Evolutionary conservation across 2,113 vertebrate genomes (phyloP), one percentile per base, ranked within the genome.

Genomic region (Chlamydotis undulata): DNA sequence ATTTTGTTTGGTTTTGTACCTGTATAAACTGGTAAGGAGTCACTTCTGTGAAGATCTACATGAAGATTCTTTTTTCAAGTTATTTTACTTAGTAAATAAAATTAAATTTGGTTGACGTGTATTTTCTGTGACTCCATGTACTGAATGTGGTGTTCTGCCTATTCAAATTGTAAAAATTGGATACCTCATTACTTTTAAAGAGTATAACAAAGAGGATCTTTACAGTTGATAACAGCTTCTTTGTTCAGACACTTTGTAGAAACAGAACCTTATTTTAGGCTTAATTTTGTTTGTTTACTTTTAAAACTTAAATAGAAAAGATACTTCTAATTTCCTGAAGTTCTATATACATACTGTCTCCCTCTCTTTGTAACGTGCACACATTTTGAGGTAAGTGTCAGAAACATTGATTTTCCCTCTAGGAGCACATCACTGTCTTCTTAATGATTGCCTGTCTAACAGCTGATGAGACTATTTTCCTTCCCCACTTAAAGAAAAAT

Each of bases 371-470:
- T 81, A 92, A 74, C 71, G 71, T 45, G 76, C 71, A 86, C 56
- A 50, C 43, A 41, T 90, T 83, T 81, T 0, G 3, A 92, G 75
- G 70, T 85, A 94, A 90, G 64, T 83, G 39, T 95, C 69, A 90
- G 60, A 68, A 14, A 60, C 65, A 92, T 89, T 87, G 93, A 90
- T 93, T 95, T 96, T 86, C 35, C 76, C 65, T 84, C 35, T 76
- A 93, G 90, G 39, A 92, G 56, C 39, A 60, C 60, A 86, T 95
- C 56, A 28, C 92, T 94, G 33, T 84, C 73, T 83, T 91, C 83
- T 87, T 90, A 95, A 84, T 73, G 60, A 87, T 61, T 95, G 73
- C 60, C 43, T 92, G 29, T 59, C 73, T 93, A 73, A 79, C 43
- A 95, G 49, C 45, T 53, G 69, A 88, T 86, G 83, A 88, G 79